Conservation (phyloP, 1,140 invertebrate species). For the Orchestia grillus region DNA sequence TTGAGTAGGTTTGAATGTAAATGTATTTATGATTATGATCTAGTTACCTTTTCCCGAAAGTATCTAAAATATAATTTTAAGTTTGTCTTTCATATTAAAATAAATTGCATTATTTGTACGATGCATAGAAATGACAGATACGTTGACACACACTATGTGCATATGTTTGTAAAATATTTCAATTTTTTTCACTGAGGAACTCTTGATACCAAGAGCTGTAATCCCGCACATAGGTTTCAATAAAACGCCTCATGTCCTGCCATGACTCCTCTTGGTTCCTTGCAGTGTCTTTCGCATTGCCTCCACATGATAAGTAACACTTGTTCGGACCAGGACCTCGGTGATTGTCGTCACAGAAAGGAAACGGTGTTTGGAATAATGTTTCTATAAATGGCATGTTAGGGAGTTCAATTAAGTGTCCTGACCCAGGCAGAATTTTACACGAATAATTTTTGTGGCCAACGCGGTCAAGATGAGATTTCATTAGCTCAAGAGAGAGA, state of each 20-base stretch:
- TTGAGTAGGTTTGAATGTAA: too few species aligned
- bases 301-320: slow-evolving; percentile 17
- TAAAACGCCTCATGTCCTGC: slow-evolving; percentile 34
- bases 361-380: slow-evolving; percentile 8
- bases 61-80: not conserved
- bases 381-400: slow-evolving; percentile 22
- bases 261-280: slow-evolving; percentile 51
- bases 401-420: slow-evolving; percentile 61
- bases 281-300: slow-evolving; percentile 4
- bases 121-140: not conserved
- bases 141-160: not conserved
- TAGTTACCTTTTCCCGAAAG: not conserved
- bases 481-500: not conserved
- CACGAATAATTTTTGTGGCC: slow-evolving; percentile 14
- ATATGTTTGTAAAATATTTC: not conserved
- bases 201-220: slow-evolving; percentile 57
- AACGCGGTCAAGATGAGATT: not conserved
- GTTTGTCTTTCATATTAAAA: not conserved
- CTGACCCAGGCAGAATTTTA: slow-evolving; percentile 38
- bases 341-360: not conserved
- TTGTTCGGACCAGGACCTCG: slow-evolving; percentile 5
- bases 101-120: not conserved
- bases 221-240: slow-evolving; percentile 54
- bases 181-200: not conserved
- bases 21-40: too few species aligned